These are phyloP conservation scores for Punctoribates punctum DNA, from an alignment of 2,888 invertebrate species.

Conservation along the genomic window DNA sequence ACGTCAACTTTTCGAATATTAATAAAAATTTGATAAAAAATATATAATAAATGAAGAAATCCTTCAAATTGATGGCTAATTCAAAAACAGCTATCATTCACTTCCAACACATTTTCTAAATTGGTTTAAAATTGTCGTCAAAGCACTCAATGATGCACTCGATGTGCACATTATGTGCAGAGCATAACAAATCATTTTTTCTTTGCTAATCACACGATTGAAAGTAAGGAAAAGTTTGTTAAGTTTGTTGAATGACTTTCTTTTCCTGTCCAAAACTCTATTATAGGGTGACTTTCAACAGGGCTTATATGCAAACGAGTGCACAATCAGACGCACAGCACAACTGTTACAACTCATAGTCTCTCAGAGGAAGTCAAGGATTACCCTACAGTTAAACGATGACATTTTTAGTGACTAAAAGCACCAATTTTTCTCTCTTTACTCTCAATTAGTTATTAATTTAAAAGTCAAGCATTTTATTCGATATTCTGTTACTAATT, in stretches of 20 bases:
- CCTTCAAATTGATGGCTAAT: background rate
- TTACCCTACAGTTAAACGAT: conserved; percentile 22
- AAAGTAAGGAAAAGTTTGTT: conserved; percentile 16
- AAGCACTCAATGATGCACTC: conserved; percentile 1
- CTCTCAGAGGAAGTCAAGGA: conserved; percentile 32
- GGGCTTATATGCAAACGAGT: background rate
- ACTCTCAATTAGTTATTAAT: conserved; percentile 18
- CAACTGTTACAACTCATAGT: conserved; percentile 21
- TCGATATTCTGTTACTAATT: background rate
- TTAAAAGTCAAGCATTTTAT: background rate
- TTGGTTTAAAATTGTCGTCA: conserved; percentile 20
- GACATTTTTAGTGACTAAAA: conserved; percentile 35
- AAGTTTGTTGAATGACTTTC: conserved; percentile 30
- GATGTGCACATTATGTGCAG: conserved; percentile 23
- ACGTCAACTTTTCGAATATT: background rate
- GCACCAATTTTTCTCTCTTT: conserved; percentile 18
- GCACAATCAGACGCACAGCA: conserved; percentile 2
- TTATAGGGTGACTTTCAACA: conserved; percentile 36
- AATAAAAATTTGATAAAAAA: background rate
- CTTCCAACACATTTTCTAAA: conserved; percentile 19
- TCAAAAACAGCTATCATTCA: background rate
- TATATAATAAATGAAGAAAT: background rate
- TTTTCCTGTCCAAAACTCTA: conserved; percentile 26
- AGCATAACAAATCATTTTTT: conserved; percentile 19
- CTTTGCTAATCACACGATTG: conserved; percentile 16